phyloP scores from a whole-genome alignment of 2,797 vertebrate species.

The Chelidonichthys spinosus region DNA sequence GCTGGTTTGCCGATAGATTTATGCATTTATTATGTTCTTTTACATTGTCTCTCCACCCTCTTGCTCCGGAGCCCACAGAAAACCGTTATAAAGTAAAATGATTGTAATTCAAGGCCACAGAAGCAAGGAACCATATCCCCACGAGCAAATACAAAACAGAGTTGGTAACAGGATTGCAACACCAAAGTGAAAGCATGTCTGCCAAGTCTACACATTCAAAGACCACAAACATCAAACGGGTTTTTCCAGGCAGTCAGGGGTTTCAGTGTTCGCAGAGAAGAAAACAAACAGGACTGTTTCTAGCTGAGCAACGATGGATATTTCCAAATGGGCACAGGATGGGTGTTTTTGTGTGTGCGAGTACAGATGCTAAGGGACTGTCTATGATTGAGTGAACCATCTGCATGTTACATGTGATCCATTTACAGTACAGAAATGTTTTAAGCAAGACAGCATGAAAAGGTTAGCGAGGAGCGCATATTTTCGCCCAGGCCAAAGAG shows the following conservation, averaged over 20 bases:
- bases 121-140: conserved; percentile 79
- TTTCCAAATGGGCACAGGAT: conserved; percentile 51
- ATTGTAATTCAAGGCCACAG: conserved; percentile 82
- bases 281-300: conserved; percentile 65
- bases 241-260: conserved; percentile 72
- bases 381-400: conserved; percentile 37
- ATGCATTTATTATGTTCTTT: conserved; percentile 74
- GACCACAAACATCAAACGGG: conserved; percentile 78
- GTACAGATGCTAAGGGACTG: conserved; percentile 42
- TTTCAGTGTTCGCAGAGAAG: conserved; percentile 66
- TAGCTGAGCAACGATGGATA: conserved; percentile 52
- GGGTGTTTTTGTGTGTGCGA: conserved; percentile 23
- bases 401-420: conserved; percentile 51
- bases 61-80: conserved; percentile 63
- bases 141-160: conserved; percentile 80
- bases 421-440: conserved; percentile 59
- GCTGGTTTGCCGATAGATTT: conserved; percentile 62
- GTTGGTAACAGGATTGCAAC: conserved; percentile 80
- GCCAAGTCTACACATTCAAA: conserved; percentile 80
- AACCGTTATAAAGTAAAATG: conserved; percentile 63
- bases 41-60: conserved; percentile 57
- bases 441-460: conserved; percentile 51
- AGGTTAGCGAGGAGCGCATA: conserved; percentile 39
- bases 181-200: conserved; percentile 77
- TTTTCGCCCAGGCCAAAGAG: conserved; percentile 49